Percentiles rank a stretch among this genome's conserved stretches.
Evolutionary conservation across 2,797 vertebrate genomes (phyloP).

Genomic region (Rhynchonycteris naso): DNA sequence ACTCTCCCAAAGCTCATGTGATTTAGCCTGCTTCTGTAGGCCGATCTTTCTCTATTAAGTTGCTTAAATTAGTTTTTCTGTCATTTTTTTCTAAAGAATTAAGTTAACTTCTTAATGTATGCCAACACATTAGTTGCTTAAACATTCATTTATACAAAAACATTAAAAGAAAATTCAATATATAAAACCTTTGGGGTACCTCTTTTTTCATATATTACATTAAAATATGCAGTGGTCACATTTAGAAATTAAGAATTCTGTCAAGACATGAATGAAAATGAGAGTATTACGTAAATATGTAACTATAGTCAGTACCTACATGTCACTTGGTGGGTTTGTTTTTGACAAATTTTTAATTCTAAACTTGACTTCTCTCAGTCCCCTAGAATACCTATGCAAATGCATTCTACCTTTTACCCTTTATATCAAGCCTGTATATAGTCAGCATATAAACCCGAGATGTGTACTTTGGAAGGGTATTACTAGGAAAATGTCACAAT

Average conservation of each 20-base stretch:
- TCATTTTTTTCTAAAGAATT: conserved; percentile 18
- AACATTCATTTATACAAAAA: neutral
- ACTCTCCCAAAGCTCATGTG: neutral
- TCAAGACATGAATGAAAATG: neutral
- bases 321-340: neutral
- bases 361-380: neutral
- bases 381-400: neutral
- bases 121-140: neutral
- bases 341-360: neutral
- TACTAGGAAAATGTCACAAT: neutral
- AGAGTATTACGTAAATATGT: neutral
- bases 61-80: conserved; percentile 6
- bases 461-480: neutral
- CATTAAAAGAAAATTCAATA: neutral
- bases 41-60: conserved; percentile 17
- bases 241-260: conserved; percentile 30
- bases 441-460: neutral
- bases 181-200: neutral
- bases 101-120: neutral
- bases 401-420: neutral
- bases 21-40: neutral
- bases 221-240: neutral
- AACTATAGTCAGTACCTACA: neutral
- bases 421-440: neutral
- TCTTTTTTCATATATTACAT: neutral